phyloP scores from a whole-genome alignment of 2,888 invertebrate genomes.

The Ditula angustiorana region DNA sequence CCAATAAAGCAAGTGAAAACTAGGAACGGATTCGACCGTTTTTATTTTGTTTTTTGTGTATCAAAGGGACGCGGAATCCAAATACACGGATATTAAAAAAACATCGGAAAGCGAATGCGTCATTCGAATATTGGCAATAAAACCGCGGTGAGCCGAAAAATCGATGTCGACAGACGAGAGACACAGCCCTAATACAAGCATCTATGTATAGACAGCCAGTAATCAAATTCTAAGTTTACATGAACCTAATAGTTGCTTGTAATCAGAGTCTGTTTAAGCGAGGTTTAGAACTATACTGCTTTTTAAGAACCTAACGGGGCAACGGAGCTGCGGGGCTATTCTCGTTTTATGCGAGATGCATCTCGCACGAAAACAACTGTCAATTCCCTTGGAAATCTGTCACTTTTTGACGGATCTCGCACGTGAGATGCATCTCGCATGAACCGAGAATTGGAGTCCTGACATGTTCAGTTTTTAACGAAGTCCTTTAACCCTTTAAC shows the following conservation, averaged over 20 bases:
- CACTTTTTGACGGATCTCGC: too few relatives aligned
- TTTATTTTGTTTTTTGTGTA: constrained; percentile 17
- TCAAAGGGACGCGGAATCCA: constrained; percentile 34
- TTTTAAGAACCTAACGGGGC: too few relatives aligned
- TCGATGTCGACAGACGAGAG: constrained; percentile 82
- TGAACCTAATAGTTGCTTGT: background rate
- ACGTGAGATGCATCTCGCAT: too few relatives aligned
- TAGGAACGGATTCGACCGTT: constrained; percentile 1
- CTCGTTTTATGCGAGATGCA: too few relatives aligned
- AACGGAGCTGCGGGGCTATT: too few relatives aligned
- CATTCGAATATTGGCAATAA: constrained; percentile 83
- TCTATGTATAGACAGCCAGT: background rate
- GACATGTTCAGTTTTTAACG: too few relatives aligned
- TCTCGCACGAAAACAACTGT: too few relatives aligned
- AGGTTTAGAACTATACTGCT: too few relatives aligned
- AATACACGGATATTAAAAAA: constrained; percentile 44
- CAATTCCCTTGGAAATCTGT: too few relatives aligned
- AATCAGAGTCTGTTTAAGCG: too few relatives aligned
- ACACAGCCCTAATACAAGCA: constrained; percentile 43
- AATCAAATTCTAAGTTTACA: background rate
- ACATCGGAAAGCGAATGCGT: constrained; percentile 60
- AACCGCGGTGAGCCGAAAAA: constrained; percentile 84
- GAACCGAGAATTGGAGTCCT: too few relatives aligned
- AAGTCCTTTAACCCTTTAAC: too few relatives aligned
- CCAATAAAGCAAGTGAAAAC: constrained; percentile 23